Evolutionary conservation across 1,140 invertebrate species (phyloP).

Genomic region (Nixonia krombeini): DNA sequence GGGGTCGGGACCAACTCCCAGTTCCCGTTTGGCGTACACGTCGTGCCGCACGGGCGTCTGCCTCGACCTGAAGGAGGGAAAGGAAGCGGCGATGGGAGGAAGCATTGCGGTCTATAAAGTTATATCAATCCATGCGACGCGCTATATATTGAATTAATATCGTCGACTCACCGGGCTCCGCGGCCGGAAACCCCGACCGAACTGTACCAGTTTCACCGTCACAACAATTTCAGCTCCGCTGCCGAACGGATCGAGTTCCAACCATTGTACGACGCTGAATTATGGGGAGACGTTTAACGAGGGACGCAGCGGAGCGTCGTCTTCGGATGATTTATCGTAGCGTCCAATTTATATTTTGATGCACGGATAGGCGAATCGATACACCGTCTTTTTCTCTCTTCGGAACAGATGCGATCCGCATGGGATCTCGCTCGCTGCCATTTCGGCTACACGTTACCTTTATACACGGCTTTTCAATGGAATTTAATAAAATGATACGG

Average conservation of each 20-base stretch:
- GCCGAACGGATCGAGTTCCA: constrained; percentile 15
- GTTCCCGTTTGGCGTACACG: constrained; percentile 14
- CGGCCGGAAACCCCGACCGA: not conserved
- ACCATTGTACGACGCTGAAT: constrained; percentile 22
- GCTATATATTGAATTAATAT: constrained; percentile 7
- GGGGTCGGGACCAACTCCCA: constrained; percentile 26
- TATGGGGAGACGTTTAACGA: constrained; percentile 34
- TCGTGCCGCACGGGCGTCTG: constrained; percentile 46
- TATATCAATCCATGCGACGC: constrained; percentile 51
- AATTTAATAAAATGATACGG: constrained; percentile 1
- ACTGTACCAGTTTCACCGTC: constrained; percentile 7
- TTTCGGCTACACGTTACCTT: too few relatives aligned
- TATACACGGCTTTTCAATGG: constrained; percentile 14
- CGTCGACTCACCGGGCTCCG: not conserved
- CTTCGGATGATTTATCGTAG: constrained; percentile 32
- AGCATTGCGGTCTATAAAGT: constrained; percentile 44
- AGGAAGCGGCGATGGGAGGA: not conserved
- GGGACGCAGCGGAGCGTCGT: constrained; percentile 20
- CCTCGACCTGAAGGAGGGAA: constrained; percentile 15
- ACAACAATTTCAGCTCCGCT: constrained; percentile 8
- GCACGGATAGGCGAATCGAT: constrained; percentile 33
- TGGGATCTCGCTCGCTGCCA: too few relatives aligned
- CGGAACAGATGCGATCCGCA: constrained; percentile 23
- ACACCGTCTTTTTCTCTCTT: constrained; percentile 23
- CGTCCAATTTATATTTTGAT: constrained; percentile 42